phyloP scores from a whole-genome alignment of 2,113 vertebrate genomes.

The Condylura cristata region DNA sequence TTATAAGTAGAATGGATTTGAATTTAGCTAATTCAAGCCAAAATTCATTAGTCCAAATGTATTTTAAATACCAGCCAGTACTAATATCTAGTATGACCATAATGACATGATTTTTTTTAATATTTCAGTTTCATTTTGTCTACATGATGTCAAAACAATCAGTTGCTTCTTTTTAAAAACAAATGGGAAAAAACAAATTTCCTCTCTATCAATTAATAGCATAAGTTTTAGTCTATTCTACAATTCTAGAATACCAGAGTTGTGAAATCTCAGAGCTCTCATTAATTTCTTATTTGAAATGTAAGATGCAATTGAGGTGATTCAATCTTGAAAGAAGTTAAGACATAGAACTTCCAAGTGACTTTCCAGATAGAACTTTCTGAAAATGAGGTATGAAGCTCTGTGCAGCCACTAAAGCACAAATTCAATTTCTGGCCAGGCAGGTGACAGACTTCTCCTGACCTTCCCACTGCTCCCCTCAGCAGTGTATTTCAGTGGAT shows the following conservation, averaged over 20 bases:
- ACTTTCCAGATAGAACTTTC: not conserved
- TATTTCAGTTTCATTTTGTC: conserved; percentile 9
- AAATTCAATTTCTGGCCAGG: no score
- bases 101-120: not conserved
- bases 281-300: not conserved
- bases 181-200: conserved; percentile 19
- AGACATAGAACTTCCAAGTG: not conserved
- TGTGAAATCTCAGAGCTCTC: not conserved
- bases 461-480: no score
- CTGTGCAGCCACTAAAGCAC: no score
- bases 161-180: not conserved
- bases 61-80: not conserved
- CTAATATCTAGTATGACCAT: not conserved
- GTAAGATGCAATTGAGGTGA: not conserved
- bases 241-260: not conserved
- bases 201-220: not conserved
- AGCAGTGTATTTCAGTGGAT: no score
- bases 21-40: conserved; percentile 15
- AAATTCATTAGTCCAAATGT: not conserved
- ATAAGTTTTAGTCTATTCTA: not conserved
- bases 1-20: not conserved
- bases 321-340: not conserved
- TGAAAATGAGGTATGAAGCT: not conserved
- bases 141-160: not conserved
- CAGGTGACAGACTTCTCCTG: no score